Evolutionary conservation across 1,140 invertebrate species (phyloP), one percentile per base, ranked within the genome.

Genomic region (Uloborus diversus): DNA sequence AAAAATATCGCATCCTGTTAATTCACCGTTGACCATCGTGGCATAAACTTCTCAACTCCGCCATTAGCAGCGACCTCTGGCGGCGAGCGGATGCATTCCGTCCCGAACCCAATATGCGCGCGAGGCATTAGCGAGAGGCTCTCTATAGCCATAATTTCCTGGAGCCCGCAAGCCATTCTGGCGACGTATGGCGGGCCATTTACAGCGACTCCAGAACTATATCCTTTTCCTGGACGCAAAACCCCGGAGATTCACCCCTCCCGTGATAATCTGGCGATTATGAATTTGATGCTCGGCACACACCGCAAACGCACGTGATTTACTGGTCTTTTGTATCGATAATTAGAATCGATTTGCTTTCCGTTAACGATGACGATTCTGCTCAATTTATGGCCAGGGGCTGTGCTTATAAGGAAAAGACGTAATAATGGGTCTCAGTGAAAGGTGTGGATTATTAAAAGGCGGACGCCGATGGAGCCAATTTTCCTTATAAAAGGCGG

Each of bases 321-420:
- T 70, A 70, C 49, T 27, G 32, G 68, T 35, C 68, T 57, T 73
- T 73, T 73, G 69, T 73, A 61, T 73, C 69, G 69, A 73, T 73
- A 73, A 73, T 73, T 73, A 73, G 33, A 61, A 61, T 73, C 57
- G 69, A 73, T 73, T 73, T 30, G 69, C 28, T 59, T n/a, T 59
- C 51, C 68, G 68, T 30, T 14, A 35, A 13, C 27, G 49, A 33
- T 23, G 28, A n/a, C 23, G 28, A 23, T 25, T 23, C 33, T 57
- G 37, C 14, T 7, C 13, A 53, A 23, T 9, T 9, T 53, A 53
- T 56, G 49, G 68, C 37, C 57, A 51, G 33, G 42, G 68, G 42
- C 5, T 13, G 13, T 17, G 59, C 28, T 17, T 17, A 5, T 17
- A 62, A 32, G 27, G 32, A 57, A 70, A 70, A 37, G 68, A 25